Base-by-base conservation (phyloP, 2,888 invertebrate genomes). In the Heliconius hortense region DNA sequence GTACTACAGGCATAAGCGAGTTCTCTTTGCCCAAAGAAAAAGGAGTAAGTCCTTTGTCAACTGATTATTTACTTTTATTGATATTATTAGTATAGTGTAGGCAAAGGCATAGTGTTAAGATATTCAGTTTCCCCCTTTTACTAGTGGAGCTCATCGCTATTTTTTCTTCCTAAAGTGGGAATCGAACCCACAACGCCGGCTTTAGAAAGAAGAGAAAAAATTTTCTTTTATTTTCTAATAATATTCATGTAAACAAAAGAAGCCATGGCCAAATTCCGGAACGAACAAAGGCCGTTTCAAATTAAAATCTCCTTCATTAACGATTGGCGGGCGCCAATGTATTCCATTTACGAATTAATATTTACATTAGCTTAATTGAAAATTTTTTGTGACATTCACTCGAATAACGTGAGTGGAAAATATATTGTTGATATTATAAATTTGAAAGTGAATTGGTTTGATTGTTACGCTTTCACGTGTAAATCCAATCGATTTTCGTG, bases 281-380 rank as follows among this genome's bases (percentile, higher is more conserved):
- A 11, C 11, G 28, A 21, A 64, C 18, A 64, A 35, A 64, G 64
- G 8, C 4, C 21, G 18, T 31, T 35, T 64, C 26, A 28, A 67
- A 48, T 48, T 21, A 67, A 48, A 48, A 67, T 26, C 15, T 67
- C 48, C 26, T 18, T 48, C 24, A 48, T 67, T 28, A 67, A 67
- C 21, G 48, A 26, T 67, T 10, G 21, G 21, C 7, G 4, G 0
- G 21, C 15, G 26, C 28, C 48, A 48, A n/a, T 8, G 24, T 21
- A 26, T 48, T 18, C 7, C 24, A n/a, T 39, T 24, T 66, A 15
- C n/a, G 24, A 24, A 66, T 5, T 15, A 35, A 39, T 66, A 66
- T 66, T 66, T 39, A 39, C 66, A 31, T 64, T 64, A 64, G n/a
- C 64, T 64, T 64, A 64, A 64, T 31, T 64, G 21, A n/a, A 64